A percentile compares a stretch with the other conserved stretches of the same genome.
Conservation (phyloP, 92 coral and sea anemone species). For the Epizoanthus rinbou region DNA sequence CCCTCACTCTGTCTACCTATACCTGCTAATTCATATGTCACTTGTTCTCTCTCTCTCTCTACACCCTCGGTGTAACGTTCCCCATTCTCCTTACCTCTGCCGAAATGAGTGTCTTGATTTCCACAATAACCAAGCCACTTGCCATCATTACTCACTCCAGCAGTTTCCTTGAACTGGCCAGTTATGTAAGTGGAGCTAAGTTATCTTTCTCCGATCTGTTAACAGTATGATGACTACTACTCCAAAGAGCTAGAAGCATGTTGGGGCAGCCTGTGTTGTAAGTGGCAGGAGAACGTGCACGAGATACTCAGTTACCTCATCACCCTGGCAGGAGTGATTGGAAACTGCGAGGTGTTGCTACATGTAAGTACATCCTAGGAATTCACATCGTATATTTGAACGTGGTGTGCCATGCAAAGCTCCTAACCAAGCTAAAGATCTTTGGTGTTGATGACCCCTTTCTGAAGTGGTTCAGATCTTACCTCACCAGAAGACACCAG, state of each 20-base stretch:
- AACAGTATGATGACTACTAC: conserved; percentile 88
- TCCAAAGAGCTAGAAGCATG: conserved; percentile 91
- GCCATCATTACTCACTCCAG: too few species aligned
- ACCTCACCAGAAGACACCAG: too few species aligned
- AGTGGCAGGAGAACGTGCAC: conserved; percentile 88
- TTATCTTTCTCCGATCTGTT: not conserved
- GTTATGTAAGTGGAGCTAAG: not conserved
- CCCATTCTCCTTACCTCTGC: not conserved
- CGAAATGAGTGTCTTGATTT: too few species aligned
- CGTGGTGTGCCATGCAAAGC: too few species aligned
- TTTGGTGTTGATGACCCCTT: too few species aligned
- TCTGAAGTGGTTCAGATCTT: too few species aligned
- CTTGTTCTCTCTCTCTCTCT: not conserved
- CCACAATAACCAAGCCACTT: too few species aligned
- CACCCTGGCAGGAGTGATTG: conserved; percentile 87
- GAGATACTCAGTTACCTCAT: conserved; percentile 92
- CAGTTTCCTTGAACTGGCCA: too few species aligned
- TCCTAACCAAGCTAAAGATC: too few species aligned
- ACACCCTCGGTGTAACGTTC: too few species aligned
- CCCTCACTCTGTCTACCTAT: not conserved
- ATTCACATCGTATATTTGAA: too few species aligned
- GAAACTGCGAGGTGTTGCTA: conserved; percentile 84
- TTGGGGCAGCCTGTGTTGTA: conserved; percentile 88
- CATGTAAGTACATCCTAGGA: conserved; percentile 67
- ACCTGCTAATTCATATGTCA: not conserved